Conservation (phyloP, 2,888 invertebrate genomes). For the Plebejus anna region DNA sequence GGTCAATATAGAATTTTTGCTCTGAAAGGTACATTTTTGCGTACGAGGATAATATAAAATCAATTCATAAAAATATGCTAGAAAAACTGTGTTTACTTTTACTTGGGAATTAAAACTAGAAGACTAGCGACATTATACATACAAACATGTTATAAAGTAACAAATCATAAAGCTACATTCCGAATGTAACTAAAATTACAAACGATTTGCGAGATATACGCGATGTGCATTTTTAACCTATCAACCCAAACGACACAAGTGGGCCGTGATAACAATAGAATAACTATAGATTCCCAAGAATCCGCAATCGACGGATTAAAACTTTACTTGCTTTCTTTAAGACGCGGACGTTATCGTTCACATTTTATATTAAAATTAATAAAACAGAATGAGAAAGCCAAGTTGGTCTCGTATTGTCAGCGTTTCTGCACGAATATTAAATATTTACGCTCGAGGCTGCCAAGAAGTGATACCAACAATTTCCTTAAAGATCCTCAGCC, state of each 20-base stretch:
- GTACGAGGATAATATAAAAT: background rate
- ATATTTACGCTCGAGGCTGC: constrained; percentile 26
- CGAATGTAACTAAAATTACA: background rate
- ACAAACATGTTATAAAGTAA: background rate
- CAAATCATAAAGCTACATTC: background rate
- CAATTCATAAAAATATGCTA: too few species aligned
- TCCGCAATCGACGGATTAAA: background rate
- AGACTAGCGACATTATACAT: too few species aligned
- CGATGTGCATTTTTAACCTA: background rate
- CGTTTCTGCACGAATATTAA: constrained; percentile 27
- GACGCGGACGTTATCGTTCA: background rate
- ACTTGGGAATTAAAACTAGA: too few species aligned
- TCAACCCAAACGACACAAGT: too few species aligned
- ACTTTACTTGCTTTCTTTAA: background rate
- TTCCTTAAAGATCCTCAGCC: constrained; percentile 24
- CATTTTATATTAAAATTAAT: constrained; percentile 22
- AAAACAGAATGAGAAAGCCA: constrained; percentile 17
- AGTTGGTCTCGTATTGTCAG: constrained; percentile 29
- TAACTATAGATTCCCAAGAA: too few species aligned
- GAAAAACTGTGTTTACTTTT: too few species aligned
- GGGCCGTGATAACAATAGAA: too few species aligned
- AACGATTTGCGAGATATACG: background rate
- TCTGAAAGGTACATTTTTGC: background rate
- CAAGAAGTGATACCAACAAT: constrained; percentile 29
- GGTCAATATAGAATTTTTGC: background rate